Percentiles rank a stretch among this genome's conserved stretches.
phyloP scores from a whole-genome alignment of 92 coral and sea anemone genomes.

The Epizoanthus fatuus region DNA sequence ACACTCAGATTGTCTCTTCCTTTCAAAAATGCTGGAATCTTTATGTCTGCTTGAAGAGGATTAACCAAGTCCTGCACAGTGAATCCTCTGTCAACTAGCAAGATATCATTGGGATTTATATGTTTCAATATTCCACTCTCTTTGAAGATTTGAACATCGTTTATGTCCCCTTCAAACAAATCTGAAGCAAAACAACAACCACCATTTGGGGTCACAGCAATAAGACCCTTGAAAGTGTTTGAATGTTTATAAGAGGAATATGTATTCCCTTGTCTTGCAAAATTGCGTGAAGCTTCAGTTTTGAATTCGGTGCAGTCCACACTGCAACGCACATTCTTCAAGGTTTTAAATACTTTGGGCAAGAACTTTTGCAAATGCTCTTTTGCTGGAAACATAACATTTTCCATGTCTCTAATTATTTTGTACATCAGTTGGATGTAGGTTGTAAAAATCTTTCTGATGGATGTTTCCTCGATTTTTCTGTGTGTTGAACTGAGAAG shows the following conservation, averaged over 20 bases:
- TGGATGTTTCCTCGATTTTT: slow-evolving; percentile 41
- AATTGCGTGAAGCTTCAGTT: slow-evolving; percentile 70
- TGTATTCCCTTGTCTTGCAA: slow-evolving; percentile 64
- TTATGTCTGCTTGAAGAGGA: slow-evolving; percentile 66
- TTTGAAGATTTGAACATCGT: slow-evolving; percentile 67
- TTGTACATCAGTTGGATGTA: slow-evolving; percentile 71
- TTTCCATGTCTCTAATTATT: slow-evolving; percentile 63
- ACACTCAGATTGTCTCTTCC: slow-evolving; percentile 49
- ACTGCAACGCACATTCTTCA: slow-evolving; percentile 74
- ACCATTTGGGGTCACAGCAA: slow-evolving; percentile 74
- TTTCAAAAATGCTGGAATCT: slow-evolving; percentile 66
- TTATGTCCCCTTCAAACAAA: slow-evolving; percentile 72
- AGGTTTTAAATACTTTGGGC: slow-evolving; percentile 75
- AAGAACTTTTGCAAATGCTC: slow-evolving; percentile 48
- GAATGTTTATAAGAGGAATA: slow-evolving; percentile 70
- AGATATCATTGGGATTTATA: slow-evolving; percentile 61
- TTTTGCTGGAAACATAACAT: slow-evolving; percentile 62
- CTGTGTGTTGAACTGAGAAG: slow-evolving; percentile 64
- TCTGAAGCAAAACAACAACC: slow-evolving; percentile 69
- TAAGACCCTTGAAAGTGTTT: slow-evolving; percentile 81
- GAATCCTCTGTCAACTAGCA: slow-evolving; percentile 68
- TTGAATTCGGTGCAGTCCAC: slow-evolving; percentile 78
- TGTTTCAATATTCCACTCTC: slow-evolving; percentile 72
- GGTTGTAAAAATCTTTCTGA: slow-evolving; percentile 73
- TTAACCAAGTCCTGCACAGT: slow-evolving; percentile 70